phyloP scores from a whole-genome alignment of 2,797 vertebrate species.

The Lepus oiostolus region DNA sequence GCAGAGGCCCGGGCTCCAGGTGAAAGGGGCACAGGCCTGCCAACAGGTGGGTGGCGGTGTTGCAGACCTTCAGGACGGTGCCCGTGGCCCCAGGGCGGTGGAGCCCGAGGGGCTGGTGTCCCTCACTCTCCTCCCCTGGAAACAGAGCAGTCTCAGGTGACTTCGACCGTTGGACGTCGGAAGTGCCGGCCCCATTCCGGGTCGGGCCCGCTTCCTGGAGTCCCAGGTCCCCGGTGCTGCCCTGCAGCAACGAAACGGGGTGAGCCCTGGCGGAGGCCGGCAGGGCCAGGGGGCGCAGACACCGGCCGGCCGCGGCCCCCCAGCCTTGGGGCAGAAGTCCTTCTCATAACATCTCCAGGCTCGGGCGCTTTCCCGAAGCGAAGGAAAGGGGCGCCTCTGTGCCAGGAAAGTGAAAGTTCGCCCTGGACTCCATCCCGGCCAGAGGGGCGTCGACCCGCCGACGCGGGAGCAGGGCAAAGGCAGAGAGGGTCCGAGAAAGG shows the following conservation, averaged over 20 bases:
- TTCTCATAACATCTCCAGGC: background rate
- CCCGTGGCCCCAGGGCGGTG: background rate
- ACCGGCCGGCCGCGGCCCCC: background rate
- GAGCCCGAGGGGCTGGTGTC: background rate
- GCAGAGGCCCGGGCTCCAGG: slow-evolving; percentile 46
- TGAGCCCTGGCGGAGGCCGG: background rate
- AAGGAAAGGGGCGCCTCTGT: background rate
- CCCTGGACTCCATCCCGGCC: slow-evolving; percentile 13
- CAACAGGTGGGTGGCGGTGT: slow-evolving; percentile 73
- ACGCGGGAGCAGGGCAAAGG: background rate
- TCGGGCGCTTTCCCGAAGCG: background rate
- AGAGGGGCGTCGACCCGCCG: background rate
- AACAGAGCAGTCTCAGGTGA: background rate
- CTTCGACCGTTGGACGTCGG: background rate
- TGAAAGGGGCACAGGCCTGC: slow-evolving; percentile 1
- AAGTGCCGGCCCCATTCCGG: background rate
- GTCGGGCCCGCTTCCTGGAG: background rate
- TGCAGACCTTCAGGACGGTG: background rate
- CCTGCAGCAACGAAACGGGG: background rate
- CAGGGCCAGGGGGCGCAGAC: background rate
- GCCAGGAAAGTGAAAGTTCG: background rate
- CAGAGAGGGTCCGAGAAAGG: background rate
- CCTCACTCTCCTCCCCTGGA: background rate
- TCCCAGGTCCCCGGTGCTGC: background rate
- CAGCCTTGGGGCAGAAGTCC: background rate